These are phyloP conservation scores for Drosophila neocordata DNA, from an alignment of 1,140 invertebrate genomes.

Conservation along the genomic window DNA sequence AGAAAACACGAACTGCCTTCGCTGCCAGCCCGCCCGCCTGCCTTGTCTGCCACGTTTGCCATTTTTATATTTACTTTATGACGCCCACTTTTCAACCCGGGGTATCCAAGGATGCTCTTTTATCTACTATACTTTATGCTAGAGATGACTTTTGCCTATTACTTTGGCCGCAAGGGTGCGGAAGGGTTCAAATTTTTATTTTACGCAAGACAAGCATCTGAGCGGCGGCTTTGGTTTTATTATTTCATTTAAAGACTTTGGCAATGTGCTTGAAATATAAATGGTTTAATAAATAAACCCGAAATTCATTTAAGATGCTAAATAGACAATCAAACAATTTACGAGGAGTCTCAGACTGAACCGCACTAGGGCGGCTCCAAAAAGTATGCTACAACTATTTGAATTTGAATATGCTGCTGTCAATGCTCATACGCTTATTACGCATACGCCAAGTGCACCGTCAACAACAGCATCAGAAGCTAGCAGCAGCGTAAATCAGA, in stretches of 20 bases:
- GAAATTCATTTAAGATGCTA: slow-evolving; percentile 38
- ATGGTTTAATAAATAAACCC: slow-evolving; percentile 51
- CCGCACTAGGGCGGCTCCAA: not conserved
- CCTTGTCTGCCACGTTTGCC: slow-evolving; percentile 25
- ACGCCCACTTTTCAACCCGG: slow-evolving; percentile 2
- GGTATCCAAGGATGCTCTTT: not conserved
- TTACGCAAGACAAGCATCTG: slow-evolving; percentile 30
- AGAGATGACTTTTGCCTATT: slow-evolving; percentile 5
- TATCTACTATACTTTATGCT: slow-evolving; percentile 41
- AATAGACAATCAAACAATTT: slow-evolving; percentile 44
- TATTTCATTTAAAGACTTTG: slow-evolving; percentile 60
- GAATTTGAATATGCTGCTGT: slow-evolving; percentile 23
- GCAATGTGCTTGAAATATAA: slow-evolving; percentile 52
- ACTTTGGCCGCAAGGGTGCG: slow-evolving; percentile 14
- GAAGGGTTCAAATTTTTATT: slow-evolving; percentile 20
- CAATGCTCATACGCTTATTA: slow-evolving; percentile 60
- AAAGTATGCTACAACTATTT: slow-evolving; percentile 4
- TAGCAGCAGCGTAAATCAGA: slow-evolving; percentile 60
- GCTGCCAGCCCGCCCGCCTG: no score
- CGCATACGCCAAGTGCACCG: slow-evolving; percentile 66
- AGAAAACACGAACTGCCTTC: slow-evolving; percentile 9
- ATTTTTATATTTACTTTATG: slow-evolving; percentile 57
- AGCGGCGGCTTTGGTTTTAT: slow-evolving; percentile 42
- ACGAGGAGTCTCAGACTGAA: slow-evolving; percentile 15
- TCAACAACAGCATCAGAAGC: slow-evolving; percentile 25